phyloP scores from a whole-genome alignment of 2,888 invertebrate species.

The Drosophila rellima region DNA sequence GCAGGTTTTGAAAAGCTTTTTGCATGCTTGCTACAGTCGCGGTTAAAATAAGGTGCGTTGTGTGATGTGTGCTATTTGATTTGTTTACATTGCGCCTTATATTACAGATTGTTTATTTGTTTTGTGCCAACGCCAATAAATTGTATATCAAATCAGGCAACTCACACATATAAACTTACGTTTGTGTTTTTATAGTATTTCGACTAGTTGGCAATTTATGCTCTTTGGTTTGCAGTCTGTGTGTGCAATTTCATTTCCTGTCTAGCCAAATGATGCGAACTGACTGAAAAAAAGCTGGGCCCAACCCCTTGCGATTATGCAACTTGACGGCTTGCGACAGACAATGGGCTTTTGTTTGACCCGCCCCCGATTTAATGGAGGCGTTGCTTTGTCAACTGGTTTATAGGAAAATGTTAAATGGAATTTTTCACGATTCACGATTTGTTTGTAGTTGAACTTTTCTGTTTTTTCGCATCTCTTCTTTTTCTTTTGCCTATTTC shows the following conservation, averaged over 20 bases:
- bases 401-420: constrained; percentile 44
- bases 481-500: constrained; percentile 10
- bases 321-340: constrained; percentile 50
- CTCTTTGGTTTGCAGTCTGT: constrained; percentile 6
- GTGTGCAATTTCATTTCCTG: constrained; percentile 72
- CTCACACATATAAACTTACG: constrained; percentile 1
- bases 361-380: constrained; percentile 25
- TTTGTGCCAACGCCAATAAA: constrained; percentile 31
- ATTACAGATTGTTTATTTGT: constrained; percentile 55
- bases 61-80: constrained; percentile 32
- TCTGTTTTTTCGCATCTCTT: constrained; percentile 38
- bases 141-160: constrained; percentile 30
- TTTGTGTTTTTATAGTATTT: constrained; percentile 11
- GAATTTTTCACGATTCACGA: constrained; percentile 7
- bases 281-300: constrained; percentile 12
- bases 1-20: too few species aligned
- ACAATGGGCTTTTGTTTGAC: constrained; percentile 42
- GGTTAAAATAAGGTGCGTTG: constrained; percentile 31
- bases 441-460: constrained; percentile 3
- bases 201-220: constrained; percentile 46
- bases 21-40: constrained; percentile 41
- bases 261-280: constrained; percentile 50
- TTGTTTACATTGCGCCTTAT: constrained; percentile 63
- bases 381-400: constrained; percentile 47
- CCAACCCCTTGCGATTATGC: constrained; percentile 57